These are phyloP conservation scores for Dromaius novaehollandiae DNA, from an alignment of 2,113 vertebrate genomes.

Conservation along the genomic window DNA sequence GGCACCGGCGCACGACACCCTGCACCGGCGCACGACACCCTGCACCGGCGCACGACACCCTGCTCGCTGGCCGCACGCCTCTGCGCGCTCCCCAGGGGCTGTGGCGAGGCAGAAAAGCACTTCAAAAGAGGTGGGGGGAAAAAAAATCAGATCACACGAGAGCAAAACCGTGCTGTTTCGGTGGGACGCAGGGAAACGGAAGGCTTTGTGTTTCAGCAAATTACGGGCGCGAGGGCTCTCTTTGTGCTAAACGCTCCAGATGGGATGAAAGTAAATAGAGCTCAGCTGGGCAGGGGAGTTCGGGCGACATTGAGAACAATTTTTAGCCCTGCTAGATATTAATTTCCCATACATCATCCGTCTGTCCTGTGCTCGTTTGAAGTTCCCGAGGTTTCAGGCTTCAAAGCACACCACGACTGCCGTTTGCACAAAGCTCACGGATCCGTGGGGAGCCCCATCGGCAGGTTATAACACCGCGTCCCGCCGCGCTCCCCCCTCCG, in stretches of 20 bases:
- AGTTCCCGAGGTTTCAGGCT: conserved; percentile 74
- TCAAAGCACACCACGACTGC: conserved; percentile 70
- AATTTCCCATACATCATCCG: conserved; percentile 76
- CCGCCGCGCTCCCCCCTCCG: not conserved
- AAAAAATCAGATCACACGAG: not conserved
- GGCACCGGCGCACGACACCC: too few relatives aligned
- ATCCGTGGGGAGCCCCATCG: conserved; percentile 54
- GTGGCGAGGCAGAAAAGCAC: not conserved
- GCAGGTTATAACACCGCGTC: conserved; percentile 41
- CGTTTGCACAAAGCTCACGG: conserved; percentile 58
- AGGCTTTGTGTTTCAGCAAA: conserved; percentile 61
- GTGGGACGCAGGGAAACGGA: conserved; percentile 40
- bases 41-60: too few relatives aligned
- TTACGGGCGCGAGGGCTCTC: conserved; percentile 41
- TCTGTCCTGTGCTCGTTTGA: conserved; percentile 76
- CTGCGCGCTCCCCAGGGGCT: not conserved
- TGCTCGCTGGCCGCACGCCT: too few relatives aligned
- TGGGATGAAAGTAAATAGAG: conserved; percentile 72
- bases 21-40: too few relatives aligned
- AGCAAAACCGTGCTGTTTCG: conserved; percentile 35
- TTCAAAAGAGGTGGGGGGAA: conserved; percentile 33
- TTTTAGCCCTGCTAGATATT: conserved; percentile 77
- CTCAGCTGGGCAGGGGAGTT: conserved; percentile 65
- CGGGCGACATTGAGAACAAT: conserved; percentile 59
- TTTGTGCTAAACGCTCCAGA: conserved; percentile 61